These are phyloP conservation scores for Cistogaster globosa DNA, from an alignment of 2,888 invertebrate genomes.

Conservation along the genomic window DNA sequence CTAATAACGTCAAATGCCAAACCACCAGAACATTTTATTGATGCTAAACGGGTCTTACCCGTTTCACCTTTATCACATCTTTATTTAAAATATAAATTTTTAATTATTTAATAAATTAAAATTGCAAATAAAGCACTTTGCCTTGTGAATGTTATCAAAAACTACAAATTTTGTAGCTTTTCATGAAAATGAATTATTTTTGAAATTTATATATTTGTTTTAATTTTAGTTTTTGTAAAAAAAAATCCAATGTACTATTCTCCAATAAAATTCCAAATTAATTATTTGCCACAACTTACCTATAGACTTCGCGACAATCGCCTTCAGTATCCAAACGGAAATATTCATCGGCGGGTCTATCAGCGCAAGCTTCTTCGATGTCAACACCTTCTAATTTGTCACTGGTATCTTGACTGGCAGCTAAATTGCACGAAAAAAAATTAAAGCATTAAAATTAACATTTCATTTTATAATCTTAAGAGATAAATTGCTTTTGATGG, in stretches of 20 bases:
- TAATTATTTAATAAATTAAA: slow-evolving; percentile 20
- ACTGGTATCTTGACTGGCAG: slow-evolving; percentile 86
- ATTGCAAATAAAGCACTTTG: neutral
- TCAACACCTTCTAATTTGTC: slow-evolving; percentile 86
- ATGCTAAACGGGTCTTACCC: slow-evolving; percentile 93
- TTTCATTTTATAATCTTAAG: too few relatives aligned
- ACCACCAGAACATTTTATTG: slow-evolving; percentile 94
- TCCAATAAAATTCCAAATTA: slow-evolving; percentile 32
- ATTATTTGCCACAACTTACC: slow-evolving; percentile 84
- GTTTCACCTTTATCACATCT: slow-evolving; percentile 96
- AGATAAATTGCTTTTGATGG: too few relatives aligned
- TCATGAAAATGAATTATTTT: neutral
- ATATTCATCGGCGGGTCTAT: slow-evolving; percentile 95
- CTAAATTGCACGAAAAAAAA: slow-evolving; percentile 72
- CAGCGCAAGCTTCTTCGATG: slow-evolving; percentile 93
- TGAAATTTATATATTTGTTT: neutral
- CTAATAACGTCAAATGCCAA: slow-evolving; percentile 96
- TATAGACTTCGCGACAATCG: slow-evolving; percentile 96
- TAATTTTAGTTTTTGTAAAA: neutral
- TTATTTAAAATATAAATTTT: slow-evolving; percentile 75
- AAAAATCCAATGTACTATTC: slow-evolving; percentile 8
- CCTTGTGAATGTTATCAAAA: neutral
- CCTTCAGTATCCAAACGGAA: slow-evolving; percentile 92
- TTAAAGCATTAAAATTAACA: neutral
- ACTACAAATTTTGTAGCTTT: slow-evolving; percentile 3